These are phyloP conservation scores for Neostethus bicornis DNA, from an alignment of 2,797 vertebrate genomes.

Conservation along the genomic window DNA sequence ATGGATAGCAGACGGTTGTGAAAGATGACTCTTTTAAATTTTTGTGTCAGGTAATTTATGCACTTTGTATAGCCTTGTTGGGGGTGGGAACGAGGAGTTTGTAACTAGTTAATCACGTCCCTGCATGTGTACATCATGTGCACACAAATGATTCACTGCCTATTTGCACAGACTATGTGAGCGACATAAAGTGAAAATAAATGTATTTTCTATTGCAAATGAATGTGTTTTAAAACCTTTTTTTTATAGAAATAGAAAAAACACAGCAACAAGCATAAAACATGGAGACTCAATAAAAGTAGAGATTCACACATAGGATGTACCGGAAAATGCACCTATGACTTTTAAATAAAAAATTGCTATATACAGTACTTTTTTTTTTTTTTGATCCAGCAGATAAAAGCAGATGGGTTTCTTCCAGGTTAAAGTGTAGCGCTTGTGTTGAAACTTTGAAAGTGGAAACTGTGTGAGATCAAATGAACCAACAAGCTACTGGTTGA, in stretches of 20 bases:
- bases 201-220: slow-evolving; percentile 21
- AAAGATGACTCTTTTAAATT: slow-evolving; percentile 1
- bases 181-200: slow-evolving; percentile 17
- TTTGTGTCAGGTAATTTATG: not conserved
- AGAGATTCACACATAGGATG: no score
- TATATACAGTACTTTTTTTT: no score
- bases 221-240: slow-evolving; percentile 19
- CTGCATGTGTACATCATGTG: slow-evolving; percentile 25
- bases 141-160: slow-evolving; percentile 26
- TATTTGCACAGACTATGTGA: slow-evolving; percentile 34
- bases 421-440: no score
- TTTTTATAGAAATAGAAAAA: slow-evolving; percentile 15
- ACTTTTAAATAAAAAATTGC: no score
- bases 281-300: no score
- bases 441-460: no score
- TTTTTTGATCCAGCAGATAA: no score
- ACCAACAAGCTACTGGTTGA: no score
- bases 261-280: no score
- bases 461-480: no score
- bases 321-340: no score
- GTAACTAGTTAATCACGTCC: slow-evolving; percentile 19
- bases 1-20: not conserved
- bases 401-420: no score
- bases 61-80: not conserved
- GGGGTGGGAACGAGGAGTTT: not conserved